phyloP scores from a whole-genome alignment of 2,888 invertebrate genomes.

The Nomada ruficornis region DNA sequence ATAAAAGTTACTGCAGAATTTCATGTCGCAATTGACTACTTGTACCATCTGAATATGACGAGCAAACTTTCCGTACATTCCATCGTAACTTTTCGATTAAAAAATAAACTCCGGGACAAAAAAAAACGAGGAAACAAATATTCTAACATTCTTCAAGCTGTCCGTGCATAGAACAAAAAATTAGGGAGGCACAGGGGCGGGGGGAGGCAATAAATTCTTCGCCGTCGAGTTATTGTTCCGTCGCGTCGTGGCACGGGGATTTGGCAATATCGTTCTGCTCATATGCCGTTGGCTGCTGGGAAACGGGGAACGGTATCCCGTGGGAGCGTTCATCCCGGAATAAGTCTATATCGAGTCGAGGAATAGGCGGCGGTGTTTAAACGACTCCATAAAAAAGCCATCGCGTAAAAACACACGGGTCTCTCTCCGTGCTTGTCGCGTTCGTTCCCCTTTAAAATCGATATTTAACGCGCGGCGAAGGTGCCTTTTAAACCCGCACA shows the following conservation, averaged over 20 bases:
- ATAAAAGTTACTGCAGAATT: no score
- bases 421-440: slow-evolving; percentile 5
- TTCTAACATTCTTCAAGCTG: neutral
- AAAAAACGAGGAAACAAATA: neutral
- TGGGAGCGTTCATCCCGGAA: slow-evolving; percentile 33
- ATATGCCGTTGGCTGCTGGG: slow-evolving; percentile 20
- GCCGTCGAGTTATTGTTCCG: slow-evolving; percentile 24
- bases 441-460: slow-evolving; percentile 29
- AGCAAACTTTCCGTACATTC: no score
- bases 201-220: slow-evolving; percentile 17
- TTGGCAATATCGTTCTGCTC: slow-evolving; percentile 48
- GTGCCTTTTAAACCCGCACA: slow-evolving; percentile 5
- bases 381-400: neutral
- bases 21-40: no score
- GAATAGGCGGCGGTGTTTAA: slow-evolving; percentile 4
- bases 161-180: neutral
- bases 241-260: slow-evolving; percentile 24
- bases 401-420: neutral
- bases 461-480: slow-evolving; percentile 16
- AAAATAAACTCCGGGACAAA: neutral
- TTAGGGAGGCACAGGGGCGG: slow-evolving; percentile 3
- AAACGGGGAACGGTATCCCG: slow-evolving; percentile 23
- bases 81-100: no score
- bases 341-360: slow-evolving; percentile 31
- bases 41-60: no score